phyloP scores from a whole-genome alignment of 2,113 vertebrate species.

The Notothenia coriiceps region DNA sequence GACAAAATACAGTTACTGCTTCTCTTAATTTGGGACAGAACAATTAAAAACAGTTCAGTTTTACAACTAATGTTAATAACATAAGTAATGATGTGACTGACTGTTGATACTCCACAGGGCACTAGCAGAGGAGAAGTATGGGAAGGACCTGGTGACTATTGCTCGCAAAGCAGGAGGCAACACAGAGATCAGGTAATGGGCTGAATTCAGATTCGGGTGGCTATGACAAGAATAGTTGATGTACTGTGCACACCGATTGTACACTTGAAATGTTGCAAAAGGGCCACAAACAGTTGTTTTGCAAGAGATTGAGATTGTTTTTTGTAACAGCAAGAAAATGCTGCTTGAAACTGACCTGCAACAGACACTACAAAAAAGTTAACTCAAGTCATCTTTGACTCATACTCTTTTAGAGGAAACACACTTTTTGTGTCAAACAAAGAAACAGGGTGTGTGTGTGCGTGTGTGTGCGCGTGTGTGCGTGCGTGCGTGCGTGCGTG shows the following conservation, averaged over 20 bases:
- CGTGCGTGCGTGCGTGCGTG: background rate
- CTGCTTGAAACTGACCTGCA: slow-evolving; percentile 1
- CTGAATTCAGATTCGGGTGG: background rate
- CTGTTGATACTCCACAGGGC: slow-evolving; percentile 82
- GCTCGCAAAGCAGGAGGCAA: slow-evolving; percentile 91
- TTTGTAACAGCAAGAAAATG: background rate
- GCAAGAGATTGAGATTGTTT: background rate
- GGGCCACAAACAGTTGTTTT: background rate
- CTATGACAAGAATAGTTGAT: background rate
- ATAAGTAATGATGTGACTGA: background rate
- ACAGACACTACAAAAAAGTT: background rate
- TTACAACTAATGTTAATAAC: background rate
- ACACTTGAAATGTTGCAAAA: background rate
- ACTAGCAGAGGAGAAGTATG: slow-evolving; percentile 93
- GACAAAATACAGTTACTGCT: background rate
- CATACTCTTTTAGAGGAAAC: slow-evolving; percentile 15
- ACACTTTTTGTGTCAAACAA: background rate
- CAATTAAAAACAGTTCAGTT: background rate
- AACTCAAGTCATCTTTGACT: background rate
- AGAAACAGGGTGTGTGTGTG: background rate
- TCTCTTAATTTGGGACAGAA: background rate
- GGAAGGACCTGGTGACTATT: slow-evolving; percentile 92
- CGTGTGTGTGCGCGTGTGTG: background rate
- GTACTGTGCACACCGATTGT: background rate
- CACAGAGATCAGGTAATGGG: slow-evolving; percentile 89